Evolutionary conservation across 1,140 invertebrate species (phyloP).

Genomic region (Trigoniulus corallinus): DNA sequence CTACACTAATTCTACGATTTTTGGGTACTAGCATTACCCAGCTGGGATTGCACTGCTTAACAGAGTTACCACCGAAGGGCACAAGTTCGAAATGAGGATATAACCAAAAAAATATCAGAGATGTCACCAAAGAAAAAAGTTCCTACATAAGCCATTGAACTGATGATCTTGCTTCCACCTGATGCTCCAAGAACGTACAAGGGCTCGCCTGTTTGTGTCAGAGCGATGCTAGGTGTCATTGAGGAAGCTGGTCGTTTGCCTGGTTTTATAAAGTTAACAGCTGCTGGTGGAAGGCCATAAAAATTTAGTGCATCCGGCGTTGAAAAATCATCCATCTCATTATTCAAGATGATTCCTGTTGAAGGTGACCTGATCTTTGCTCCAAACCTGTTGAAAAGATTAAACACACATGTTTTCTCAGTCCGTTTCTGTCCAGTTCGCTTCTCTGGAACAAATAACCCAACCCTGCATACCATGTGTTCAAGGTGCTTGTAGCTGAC

Average conservation of each 20-base stretch:
- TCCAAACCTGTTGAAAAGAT: slow-evolving; percentile 44
- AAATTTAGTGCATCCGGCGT: slow-evolving; percentile 53
- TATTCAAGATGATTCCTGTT: slow-evolving; percentile 86
- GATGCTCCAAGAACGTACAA: slow-evolving; percentile 68
- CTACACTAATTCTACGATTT: no score
- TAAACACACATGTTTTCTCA: not conserved
- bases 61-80: no score
- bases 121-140: no score
- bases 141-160: slow-evolving; percentile 29
- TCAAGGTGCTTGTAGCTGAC: slow-evolving; percentile 78
- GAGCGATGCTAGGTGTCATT: slow-evolving; percentile 71
- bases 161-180: slow-evolving; percentile 83
- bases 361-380: slow-evolving; percentile 48
- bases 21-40: no score
- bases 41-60: no score
- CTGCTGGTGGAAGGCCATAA: slow-evolving; percentile 56
- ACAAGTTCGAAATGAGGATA: not conserved
- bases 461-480: no score
- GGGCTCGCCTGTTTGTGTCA: slow-evolving; percentile 50
- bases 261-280: slow-evolving; percentile 54
- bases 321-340: slow-evolving; percentile 92
- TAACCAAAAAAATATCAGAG: not conserved
- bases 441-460: slow-evolving; percentile 40
- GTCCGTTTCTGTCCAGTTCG: not conserved
- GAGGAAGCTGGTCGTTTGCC: slow-evolving; percentile 80